Conservation (phyloP, 2,113 vertebrate species). For the Anoura caudifer region DNA sequence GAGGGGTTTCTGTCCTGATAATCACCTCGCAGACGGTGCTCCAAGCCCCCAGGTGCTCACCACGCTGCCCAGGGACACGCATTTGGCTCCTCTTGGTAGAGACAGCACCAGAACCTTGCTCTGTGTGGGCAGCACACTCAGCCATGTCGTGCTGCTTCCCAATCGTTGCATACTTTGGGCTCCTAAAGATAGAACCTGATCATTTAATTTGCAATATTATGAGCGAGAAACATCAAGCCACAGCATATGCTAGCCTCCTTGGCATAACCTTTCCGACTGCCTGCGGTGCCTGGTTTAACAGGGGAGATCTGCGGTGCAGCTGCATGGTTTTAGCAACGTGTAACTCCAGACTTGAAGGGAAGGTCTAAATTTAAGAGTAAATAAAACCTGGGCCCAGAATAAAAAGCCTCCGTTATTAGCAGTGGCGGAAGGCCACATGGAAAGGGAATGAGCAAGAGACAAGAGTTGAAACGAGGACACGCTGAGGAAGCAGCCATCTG, state of each 20-base stretch:
- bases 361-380: background rate
- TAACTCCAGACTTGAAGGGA: background rate
- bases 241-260: background rate
- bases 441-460: conserved; percentile 51
- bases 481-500: conserved; percentile 58
- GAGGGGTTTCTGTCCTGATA: background rate
- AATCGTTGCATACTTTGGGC: background rate
- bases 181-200: conserved; percentile 10
- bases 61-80: background rate
- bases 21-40: background rate
- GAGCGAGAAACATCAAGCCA: background rate
- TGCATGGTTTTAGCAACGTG: background rate
- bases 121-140: background rate
- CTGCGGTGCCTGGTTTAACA: background rate
- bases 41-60: background rate
- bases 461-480: conserved; percentile 62
- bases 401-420: conserved; percentile 58
- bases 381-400: conserved; percentile 17
- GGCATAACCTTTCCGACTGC: background rate
- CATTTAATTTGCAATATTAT: background rate
- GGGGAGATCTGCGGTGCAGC: background rate
- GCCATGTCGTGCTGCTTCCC: background rate
- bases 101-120: background rate
- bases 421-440: conserved; percentile 71
- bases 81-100: background rate